Conservation (phyloP, 2,113 vertebrate species). For the Corythornis vintsioides region DNA sequence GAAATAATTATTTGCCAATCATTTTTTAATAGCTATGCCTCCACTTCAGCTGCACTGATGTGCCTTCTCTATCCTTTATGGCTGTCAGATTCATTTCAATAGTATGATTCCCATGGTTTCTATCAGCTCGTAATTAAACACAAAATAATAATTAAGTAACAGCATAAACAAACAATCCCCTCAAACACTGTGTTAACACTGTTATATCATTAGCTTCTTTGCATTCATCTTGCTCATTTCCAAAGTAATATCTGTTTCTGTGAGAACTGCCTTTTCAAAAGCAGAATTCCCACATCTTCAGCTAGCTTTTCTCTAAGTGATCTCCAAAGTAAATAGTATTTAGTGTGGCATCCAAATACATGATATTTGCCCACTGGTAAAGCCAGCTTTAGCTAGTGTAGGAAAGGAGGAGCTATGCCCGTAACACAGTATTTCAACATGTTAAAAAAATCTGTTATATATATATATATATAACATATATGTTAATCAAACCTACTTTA, state of each 20-base stretch:
- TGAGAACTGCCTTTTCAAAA: slow-evolving; percentile 65
- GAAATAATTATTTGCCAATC: slow-evolving; percentile 11
- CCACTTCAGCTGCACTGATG: neutral
- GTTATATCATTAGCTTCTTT: slow-evolving; percentile 51
- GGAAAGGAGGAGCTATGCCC: neutral
- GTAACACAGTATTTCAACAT: neutral
- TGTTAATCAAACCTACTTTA: neutral
- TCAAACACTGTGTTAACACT: slow-evolving; percentile 42
- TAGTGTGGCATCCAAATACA: slow-evolving; percentile 69
- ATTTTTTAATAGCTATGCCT: neutral
- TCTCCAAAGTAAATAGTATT: slow-evolving; percentile 71
- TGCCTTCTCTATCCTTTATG: slow-evolving; percentile 42
- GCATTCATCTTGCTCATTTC: slow-evolving; percentile 48
- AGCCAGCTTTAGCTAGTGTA: slow-evolving; percentile 54
- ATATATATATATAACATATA: neutral
- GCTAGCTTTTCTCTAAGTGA: slow-evolving; percentile 51
- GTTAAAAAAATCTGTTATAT: neutral
- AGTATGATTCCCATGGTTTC: slow-evolving; percentile 50
- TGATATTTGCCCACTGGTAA: slow-evolving; percentile 62
- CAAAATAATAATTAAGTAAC: slow-evolving; percentile 70
- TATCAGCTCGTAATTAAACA: slow-evolving; percentile 72
- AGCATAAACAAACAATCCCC: slow-evolving; percentile 41
- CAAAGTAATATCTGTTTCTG: slow-evolving; percentile 53
- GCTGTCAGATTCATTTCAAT: slow-evolving; percentile 70
- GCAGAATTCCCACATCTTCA: slow-evolving; percentile 65